Base-by-base conservation (phyloP, 2,797 vertebrate genomes). In the Chelon auratus region DNA sequence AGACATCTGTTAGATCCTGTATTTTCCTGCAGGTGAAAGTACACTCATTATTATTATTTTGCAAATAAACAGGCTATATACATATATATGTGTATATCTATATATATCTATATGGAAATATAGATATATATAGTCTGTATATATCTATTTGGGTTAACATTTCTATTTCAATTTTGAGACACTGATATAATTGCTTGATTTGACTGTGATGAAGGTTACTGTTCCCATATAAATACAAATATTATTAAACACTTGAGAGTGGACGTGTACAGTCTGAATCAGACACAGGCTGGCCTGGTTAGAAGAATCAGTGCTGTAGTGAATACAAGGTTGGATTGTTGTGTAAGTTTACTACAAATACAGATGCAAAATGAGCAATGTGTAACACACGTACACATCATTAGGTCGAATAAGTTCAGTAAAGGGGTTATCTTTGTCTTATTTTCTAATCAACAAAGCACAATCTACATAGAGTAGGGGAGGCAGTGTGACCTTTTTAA, bases 391-490 rank as follows among this genome's bases (percentile, higher is more conserved):
- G 83, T 83, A 84, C 91, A 92, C 90, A 91, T 89, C 86, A 90
- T 88, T 89, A 87, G 88, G 81, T 89, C 88, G 71, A 82, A 78
- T 82, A 75, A 63, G 82, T 92, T 86, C 60, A 90, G 79, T 82
- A 77, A 26, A 88, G 89, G 83, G 82, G 86, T 93, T 91, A 84
- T 84, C 86, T 84, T 87, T 87, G 90, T 93, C 89, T 91, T 93
- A 86, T 93, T 94, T 93, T 92, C 81, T 94, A 93, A 94, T 91
- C 89, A 93, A 95, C 91, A 94, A 95, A 95, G 94, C 95, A 95
- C 94, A 95, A 95, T 94, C 91, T 93, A 91, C 89, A 91, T 89
- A 90, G 89, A 68, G 75, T 87, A 91, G 85, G 88, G 81, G 85
- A 82, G 85, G 84, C 74, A 80, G 80, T 86, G 84, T 91, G 88